Percentiles rank a stretch among this genome's conserved stretches.
Evolutionary conservation across 2,888 invertebrate genomes (phyloP).

Genomic region (Arge pagana): DNA sequence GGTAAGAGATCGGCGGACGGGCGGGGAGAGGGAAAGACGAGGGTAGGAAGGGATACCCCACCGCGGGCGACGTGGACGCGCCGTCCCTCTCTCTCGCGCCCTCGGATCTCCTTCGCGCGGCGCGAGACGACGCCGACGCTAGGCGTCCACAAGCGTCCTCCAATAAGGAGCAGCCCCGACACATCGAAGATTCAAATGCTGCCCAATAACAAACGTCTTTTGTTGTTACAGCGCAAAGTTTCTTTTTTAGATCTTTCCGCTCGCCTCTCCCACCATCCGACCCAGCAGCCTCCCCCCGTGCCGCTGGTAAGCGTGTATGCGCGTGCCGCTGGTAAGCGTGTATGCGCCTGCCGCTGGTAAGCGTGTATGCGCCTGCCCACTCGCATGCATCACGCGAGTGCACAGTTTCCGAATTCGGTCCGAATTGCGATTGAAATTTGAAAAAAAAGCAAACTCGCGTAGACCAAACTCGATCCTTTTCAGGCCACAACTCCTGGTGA

Average conservation of each 20-base stretch:
- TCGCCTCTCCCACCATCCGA: conserved; percentile 41
- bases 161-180: conserved; percentile 54
- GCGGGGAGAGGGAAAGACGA: conserved; percentile 15
- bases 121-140: conserved; percentile 10
- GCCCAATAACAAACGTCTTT: conserved; percentile 59
- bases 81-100: conserved; percentile 40
- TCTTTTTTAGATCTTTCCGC: conserved; percentile 46
- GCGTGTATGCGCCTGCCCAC: no score
- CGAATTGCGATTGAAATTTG: no score
- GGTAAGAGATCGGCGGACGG: no score
- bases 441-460: no score
- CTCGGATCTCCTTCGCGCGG: conserved; percentile 41
- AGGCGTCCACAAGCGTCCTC: conserved; percentile 44
- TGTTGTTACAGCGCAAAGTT: conserved; percentile 56
- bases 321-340: no score
- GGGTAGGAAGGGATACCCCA: conserved; percentile 1
- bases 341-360: no score
- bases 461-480: no score
- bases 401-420: no score
- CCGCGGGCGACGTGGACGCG: conserved; percentile 11
- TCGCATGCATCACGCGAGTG: no score
- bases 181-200: conserved; percentile 57
- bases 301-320: no score
- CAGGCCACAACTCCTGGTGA: no score
- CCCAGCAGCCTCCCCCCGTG: no score